Percentiles rank a stretch among this genome's conserved stretches.
Evolutionary conservation across 1,140 invertebrate species (phyloP).

Genomic region (Branchinecta lindahli): DNA sequence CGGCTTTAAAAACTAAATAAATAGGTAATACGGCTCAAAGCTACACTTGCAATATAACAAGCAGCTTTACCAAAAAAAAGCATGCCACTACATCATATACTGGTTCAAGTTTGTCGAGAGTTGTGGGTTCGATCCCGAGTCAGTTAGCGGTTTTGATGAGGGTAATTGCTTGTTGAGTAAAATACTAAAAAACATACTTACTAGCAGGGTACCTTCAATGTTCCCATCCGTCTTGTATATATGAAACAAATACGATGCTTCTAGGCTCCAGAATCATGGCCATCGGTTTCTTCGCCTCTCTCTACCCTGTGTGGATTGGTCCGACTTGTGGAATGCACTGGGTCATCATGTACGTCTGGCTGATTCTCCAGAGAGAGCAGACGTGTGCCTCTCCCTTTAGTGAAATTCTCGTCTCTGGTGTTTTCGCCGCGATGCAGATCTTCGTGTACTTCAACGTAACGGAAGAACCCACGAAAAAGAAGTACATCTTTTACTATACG

Average conservation of each 20-base stretch:
- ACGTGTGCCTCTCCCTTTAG: constrained; percentile 20
- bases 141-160: too few species aligned
- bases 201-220: too few species aligned
- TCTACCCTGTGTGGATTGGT: constrained; percentile 42
- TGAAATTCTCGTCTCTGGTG: constrained; percentile 28
- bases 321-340: constrained; percentile 49
- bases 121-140: too few species aligned
- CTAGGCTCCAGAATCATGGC: constrained; percentile 51
- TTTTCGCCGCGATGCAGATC: constrained; percentile 30
- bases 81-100: too few species aligned
- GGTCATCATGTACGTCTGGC: constrained; percentile 54
- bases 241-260: constrained; percentile 26
- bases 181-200: too few species aligned
- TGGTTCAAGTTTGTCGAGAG: too few species aligned
- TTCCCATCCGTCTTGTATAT: too few species aligned
- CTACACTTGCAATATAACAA: too few species aligned
- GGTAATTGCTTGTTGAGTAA: too few species aligned
- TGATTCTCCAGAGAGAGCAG: constrained; percentile 26
- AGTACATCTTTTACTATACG: constrained; percentile 28
- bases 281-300: constrained; percentile 44
- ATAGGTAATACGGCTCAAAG: too few species aligned
- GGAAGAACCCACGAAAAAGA: constrained; percentile 30
- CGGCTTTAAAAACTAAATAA: too few species aligned
- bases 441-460: constrained; percentile 33
- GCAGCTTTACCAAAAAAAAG: too few species aligned